Conservation (phyloP, 2,888 invertebrate genomes). For the Amphimallon solstitiale region DNA sequence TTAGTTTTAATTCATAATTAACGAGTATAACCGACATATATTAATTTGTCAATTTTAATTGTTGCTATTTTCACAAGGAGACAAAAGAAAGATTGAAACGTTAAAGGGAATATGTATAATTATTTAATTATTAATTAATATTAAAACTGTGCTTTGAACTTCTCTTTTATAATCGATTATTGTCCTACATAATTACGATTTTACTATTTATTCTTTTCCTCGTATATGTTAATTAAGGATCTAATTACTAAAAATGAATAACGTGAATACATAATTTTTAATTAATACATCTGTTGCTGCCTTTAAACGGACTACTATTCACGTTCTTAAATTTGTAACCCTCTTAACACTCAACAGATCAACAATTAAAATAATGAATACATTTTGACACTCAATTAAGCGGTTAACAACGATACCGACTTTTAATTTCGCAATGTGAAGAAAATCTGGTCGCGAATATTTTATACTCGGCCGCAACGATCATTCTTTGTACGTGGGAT, state of each 20-base stretch:
- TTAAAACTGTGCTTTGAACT: too few relatives aligned
- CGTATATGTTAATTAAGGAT: too few relatives aligned
- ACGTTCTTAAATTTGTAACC: slow-evolving; percentile 26
- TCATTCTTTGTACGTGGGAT: slow-evolving; percentile 31
- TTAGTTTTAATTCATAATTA: too few relatives aligned
- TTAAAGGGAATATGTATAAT: too few relatives aligned
- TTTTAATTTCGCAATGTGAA: slow-evolving; percentile 18
- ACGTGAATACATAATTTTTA: neutral
- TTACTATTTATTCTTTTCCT: too few relatives aligned
- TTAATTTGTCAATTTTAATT: too few relatives aligned
- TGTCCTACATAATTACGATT: too few relatives aligned
- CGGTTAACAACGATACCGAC: slow-evolving; percentile 27
- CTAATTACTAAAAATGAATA: neutral
- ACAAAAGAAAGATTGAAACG: too few relatives aligned
- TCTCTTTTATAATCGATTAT: too few relatives aligned
- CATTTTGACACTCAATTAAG: slow-evolving; percentile 30
- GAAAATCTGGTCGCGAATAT: slow-evolving; percentile 28
- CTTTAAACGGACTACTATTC: slow-evolving; percentile 10
- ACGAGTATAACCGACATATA: too few relatives aligned
- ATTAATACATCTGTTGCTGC: slow-evolving; percentile 32
- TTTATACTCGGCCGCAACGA: slow-evolving; percentile 25
- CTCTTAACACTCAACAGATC: slow-evolving; percentile 27
- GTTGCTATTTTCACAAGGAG: too few relatives aligned
- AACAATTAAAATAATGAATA: slow-evolving; percentile 35
- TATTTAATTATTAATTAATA: too few relatives aligned